Conservation (phyloP, 2,797 vertebrate species). For the Thaleichthys pacificus region DNA sequence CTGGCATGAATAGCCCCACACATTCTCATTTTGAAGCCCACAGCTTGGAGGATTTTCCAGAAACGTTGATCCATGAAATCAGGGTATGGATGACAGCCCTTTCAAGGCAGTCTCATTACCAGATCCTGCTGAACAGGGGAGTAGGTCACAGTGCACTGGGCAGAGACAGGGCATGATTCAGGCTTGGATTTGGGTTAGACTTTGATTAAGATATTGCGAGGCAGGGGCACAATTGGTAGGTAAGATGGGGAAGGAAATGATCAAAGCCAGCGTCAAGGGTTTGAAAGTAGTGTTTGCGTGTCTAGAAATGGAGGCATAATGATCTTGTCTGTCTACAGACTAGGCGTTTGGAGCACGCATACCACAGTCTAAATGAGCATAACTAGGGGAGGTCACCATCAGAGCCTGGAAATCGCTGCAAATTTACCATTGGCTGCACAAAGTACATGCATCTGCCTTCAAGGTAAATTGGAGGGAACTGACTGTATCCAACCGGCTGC, state of each 20-base stretch:
- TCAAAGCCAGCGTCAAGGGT: neutral
- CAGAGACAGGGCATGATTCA: conserved; percentile 6
- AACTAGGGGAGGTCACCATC: conserved; percentile 40
- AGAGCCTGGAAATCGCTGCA: neutral
- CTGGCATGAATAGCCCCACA: conserved; percentile 16
- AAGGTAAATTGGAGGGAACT: conserved; percentile 59
- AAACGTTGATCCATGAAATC: conserved; percentile 57
- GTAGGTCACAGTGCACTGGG: conserved; percentile 22
- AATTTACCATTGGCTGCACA: neutral
- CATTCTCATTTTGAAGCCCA: conserved; percentile 51
- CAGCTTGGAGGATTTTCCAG: conserved; percentile 33
- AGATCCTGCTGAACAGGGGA: conserved; percentile 10
- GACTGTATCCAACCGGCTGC: conserved; percentile 41
- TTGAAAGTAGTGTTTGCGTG: conserved; percentile 21
- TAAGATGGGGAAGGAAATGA: neutral
- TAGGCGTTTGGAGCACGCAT: conserved; percentile 22
- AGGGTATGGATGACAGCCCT: conserved; percentile 26
- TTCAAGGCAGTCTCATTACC: conserved; percentile 26
- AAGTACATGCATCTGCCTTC: conserved; percentile 45
- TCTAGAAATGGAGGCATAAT: conserved; percentile 32
- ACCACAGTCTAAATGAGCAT: conserved; percentile 54
- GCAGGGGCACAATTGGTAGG: neutral
- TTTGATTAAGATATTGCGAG: neutral
- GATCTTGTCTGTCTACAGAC: conserved; percentile 33
- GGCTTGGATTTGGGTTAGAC: conserved; percentile 14